These are phyloP conservation scores for Drosophila emarginata DNA, from an alignment of 2,888 invertebrate genomes.

Conservation along the genomic window DNA sequence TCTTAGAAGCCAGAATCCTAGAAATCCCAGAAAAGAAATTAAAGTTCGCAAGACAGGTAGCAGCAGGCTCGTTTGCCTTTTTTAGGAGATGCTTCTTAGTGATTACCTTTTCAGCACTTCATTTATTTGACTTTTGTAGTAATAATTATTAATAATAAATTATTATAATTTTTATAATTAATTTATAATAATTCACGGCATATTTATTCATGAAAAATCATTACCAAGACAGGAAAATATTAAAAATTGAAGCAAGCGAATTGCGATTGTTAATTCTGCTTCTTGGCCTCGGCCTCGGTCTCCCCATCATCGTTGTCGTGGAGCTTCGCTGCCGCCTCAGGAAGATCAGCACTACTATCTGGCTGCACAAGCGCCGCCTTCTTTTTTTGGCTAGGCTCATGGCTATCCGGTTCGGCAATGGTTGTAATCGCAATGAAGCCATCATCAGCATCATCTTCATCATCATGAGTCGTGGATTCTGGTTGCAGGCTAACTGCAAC, in stretches of 20 bases:
- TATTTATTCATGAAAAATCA: slow-evolving; percentile 8
- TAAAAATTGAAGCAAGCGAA: neutral
- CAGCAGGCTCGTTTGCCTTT: neutral
- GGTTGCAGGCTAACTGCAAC: slow-evolving; percentile 55
- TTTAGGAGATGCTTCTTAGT: neutral
- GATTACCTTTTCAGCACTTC: neutral
- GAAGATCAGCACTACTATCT: slow-evolving; percentile 61
- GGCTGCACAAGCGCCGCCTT: slow-evolving; percentile 55
- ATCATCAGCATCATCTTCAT: slow-evolving; percentile 68
- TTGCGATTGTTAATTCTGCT: slow-evolving; percentile 48
- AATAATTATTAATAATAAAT: neutral
- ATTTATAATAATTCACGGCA: slow-evolving; percentile 9
- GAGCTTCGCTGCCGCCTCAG: slow-evolving; percentile 22
- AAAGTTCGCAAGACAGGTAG: neutral
- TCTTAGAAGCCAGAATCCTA: no score
- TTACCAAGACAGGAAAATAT: slow-evolving; percentile 4
- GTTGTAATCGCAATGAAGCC: slow-evolving; percentile 28
- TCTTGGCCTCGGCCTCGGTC: slow-evolving; percentile 59
- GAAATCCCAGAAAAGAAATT: neutral
- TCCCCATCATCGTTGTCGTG: slow-evolving; percentile 15
- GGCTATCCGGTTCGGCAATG: slow-evolving; percentile 77
- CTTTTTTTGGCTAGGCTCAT: slow-evolving; percentile 80
- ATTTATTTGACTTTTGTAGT: neutral
- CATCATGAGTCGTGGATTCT: slow-evolving; percentile 66
- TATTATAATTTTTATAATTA: neutral